Conservation (phyloP, 2,797 vertebrate species). For the Chromis chromis region DNA sequence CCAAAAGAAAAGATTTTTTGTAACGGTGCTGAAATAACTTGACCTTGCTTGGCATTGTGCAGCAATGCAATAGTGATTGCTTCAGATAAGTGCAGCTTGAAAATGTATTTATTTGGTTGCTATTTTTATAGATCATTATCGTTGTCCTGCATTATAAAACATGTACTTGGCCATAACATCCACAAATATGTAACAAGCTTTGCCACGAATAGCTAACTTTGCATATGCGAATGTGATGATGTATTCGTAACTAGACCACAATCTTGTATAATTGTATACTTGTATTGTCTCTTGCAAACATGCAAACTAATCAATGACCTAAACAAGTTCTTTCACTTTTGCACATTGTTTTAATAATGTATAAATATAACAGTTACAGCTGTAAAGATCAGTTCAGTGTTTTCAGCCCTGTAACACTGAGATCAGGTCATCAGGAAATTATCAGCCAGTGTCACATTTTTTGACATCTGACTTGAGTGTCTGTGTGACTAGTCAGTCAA, state of each 20-base stretch:
- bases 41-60: constrained; percentile 25
- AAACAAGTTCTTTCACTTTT: neutral
- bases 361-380: neutral
- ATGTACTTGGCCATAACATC: neutral
- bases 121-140: constrained; percentile 5
- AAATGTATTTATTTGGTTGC: neutral
- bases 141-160: neutral
- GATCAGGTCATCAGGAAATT: constrained; percentile 26
- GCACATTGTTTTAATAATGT: neutral
- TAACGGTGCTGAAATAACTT: constrained; percentile 19
- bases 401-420: constrained; percentile 30
- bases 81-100: constrained; percentile 2
- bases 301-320: neutral
- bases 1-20: constrained; percentile 7
- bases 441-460: constrained; percentile 30
- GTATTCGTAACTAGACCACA: neutral
- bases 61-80: neutral
- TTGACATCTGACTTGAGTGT: constrained; percentile 13
- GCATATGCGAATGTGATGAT: neutral
- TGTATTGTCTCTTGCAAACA: neutral
- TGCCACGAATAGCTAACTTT: neutral
- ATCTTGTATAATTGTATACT: neutral
- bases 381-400: neutral
- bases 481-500: neutral
- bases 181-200: neutral